A percentile compares a stretch with the other conserved stretches of the same genome.
These are phyloP conservation scores for Rhinoderma darwinii DNA, from an alignment of 2,113 vertebrate species.

Conservation along the genomic window DNA sequence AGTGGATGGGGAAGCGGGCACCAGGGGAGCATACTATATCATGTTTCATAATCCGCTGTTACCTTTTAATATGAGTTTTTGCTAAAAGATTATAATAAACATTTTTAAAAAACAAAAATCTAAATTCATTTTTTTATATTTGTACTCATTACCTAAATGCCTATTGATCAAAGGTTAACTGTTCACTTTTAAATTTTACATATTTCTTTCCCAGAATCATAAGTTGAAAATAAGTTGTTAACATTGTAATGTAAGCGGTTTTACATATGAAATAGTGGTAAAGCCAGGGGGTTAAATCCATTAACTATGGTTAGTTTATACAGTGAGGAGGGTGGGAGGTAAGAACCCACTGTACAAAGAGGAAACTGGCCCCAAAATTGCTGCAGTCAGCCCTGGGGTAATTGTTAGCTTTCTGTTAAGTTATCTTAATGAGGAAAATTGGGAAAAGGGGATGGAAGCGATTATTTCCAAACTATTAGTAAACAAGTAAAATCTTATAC, in stretches of 20 bases:
- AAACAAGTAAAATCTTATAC: conserved; percentile 28
- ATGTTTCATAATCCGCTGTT: too few species aligned
- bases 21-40: too few species aligned
- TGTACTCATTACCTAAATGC: too few species aligned
- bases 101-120: too few species aligned
- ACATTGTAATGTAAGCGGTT: neutral
- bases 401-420: conserved; percentile 29
- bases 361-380: conserved; percentile 22
- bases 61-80: too few species aligned
- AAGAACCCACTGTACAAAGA: conserved; percentile 20
- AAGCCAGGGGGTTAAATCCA: conserved; percentile 21
- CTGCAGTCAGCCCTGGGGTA: conserved; percentile 32
- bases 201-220: neutral
- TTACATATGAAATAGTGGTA: neutral
- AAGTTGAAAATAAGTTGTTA: neutral
- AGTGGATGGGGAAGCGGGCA: too few species aligned
- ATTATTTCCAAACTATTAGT: conserved; percentile 40
- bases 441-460: conserved; percentile 31
- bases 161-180: too few species aligned
- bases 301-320: conserved; percentile 25
- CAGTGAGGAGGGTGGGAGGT: conserved; percentile 9
- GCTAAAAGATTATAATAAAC: too few species aligned
- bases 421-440: conserved; percentile 51
- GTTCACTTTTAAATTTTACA: too few species aligned
- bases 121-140: too few species aligned